Conservation (phyloP, 2,797 vertebrate genomes). For the Yasuhikotakia modesta region DNA sequence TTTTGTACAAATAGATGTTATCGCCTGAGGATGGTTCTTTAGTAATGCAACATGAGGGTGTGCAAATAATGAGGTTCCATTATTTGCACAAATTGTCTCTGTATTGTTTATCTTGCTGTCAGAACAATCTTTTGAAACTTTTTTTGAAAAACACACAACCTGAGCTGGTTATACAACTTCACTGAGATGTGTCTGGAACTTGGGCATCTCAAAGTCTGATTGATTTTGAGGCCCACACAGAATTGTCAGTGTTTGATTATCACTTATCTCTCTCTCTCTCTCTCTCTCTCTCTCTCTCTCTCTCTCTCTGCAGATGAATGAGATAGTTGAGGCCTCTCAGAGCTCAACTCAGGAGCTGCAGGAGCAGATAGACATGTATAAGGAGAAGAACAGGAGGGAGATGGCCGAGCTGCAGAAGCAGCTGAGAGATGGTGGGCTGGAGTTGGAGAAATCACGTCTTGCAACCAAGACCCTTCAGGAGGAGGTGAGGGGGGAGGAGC, state of each 20-base stretch:
- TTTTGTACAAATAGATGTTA: neutral
- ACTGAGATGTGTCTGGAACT: neutral
- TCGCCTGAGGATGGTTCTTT: neutral
- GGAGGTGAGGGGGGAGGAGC: slow-evolving; percentile 78
- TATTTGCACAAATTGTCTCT: neutral
- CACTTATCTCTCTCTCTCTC: no score
- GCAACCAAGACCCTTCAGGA: slow-evolving; percentile 81
- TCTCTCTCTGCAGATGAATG: slow-evolving; percentile 80
- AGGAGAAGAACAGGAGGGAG: slow-evolving; percentile 89
- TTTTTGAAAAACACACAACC: neutral
- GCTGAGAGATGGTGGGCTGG: slow-evolving; percentile 84
- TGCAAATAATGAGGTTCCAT: neutral
- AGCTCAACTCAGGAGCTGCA: slow-evolving; percentile 87
- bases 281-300: neutral
- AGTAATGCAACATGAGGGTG: neutral
- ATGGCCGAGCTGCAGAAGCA: slow-evolving; percentile 86
- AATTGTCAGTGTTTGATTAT: neutral
- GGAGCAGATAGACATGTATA: slow-evolving; percentile 91
- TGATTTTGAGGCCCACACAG: neutral
- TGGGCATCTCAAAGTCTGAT: neutral
- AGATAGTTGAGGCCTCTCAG: slow-evolving; percentile 86
- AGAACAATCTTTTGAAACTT: neutral
- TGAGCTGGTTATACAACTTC: slow-evolving; percentile 1
- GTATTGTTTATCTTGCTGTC: neutral
- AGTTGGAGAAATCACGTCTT: slow-evolving; percentile 83